Evolutionary conservation across 1,140 invertebrate species (phyloP).

Genomic region (Venturia canescens): DNA sequence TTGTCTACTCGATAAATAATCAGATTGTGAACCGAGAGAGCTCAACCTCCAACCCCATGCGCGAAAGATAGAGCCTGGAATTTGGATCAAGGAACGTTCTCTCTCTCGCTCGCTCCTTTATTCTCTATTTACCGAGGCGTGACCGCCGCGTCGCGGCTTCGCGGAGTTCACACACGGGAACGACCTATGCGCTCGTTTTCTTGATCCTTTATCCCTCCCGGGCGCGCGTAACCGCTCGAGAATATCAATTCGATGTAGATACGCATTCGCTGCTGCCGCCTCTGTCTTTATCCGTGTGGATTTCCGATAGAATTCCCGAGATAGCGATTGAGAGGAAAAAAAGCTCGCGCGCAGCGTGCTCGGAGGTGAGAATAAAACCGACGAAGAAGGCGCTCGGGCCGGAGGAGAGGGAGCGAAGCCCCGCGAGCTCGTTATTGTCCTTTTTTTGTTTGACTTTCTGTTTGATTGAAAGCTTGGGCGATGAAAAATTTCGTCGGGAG

Average conservation of each 20-base stretch:
- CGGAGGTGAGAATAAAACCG: background rate
- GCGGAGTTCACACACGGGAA: conserved; percentile 43
- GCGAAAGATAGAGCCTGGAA: conserved; percentile 60
- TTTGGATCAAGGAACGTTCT: conserved; percentile 73
- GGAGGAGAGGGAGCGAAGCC: too few relatives aligned
- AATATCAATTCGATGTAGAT: conserved; percentile 22
- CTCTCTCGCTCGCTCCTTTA: conserved; percentile 9
- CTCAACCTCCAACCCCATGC: conserved; percentile 66
- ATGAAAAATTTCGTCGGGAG: too few relatives aligned
- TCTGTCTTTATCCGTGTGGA: conserved; percentile 10
- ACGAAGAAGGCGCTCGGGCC: background rate
- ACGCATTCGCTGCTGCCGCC: background rate
- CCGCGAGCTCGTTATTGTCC: too few relatives aligned
- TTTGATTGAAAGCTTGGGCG: too few relatives aligned
- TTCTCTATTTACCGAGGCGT: conserved; percentile 39
- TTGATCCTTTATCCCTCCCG: conserved; percentile 26
- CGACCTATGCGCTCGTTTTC: conserved; percentile 44
- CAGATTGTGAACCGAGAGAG: conserved; percentile 59
- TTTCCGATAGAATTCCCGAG: conserved; percentile 32
- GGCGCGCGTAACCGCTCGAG: conserved; percentile 1
- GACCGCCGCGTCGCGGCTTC: conserved; percentile 36
- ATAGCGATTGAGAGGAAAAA: conserved; percentile 12
- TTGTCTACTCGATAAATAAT: conserved; percentile 51
- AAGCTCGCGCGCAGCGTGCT: background rate
- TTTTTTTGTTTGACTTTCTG: too few relatives aligned